Evolutionary conservation across 1,140 invertebrate species (phyloP), one percentile per base, ranked within the genome.

Genomic region (Saccostrea glomerata): DNA sequence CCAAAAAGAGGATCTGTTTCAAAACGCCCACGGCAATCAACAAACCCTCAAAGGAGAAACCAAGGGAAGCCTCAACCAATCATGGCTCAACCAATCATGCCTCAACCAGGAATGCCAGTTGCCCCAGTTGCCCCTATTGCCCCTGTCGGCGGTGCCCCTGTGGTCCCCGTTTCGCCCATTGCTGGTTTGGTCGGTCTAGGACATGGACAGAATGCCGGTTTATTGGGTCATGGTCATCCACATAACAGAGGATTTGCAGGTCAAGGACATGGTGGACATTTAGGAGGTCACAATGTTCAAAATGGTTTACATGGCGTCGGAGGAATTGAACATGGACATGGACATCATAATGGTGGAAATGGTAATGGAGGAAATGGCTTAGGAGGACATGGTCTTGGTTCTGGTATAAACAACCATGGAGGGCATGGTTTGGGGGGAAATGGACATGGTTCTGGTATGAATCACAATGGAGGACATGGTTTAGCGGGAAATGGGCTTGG

Each of bases 181-280:
- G 47, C 47, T 9, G 47, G 47, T 47, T 47, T 47, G 9, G 47
- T 6, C 5, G 82, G 82, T 84, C 13, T 47, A 56, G 9, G 40
- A 15, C 55, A 23, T 13, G 55, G 15, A 36, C 15, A 47, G 5
- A 82, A 30, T n/a, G 54, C 12, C 15, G 82, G 82, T 11, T 17
- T 47, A 47, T 47, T 54, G 20, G 82, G 82, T 2, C 55, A 63
- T 9, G 84, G 84, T 36, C 84, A 85, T 12, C 11, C 20, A 17
- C 30, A 40, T 30, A 36, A 17, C 20, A 3, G 36, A 2, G 83
- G 40, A 54, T 12, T 13, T 4, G 30, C 1, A 17, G 84, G 56
- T 85, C 82, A 84, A 54, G 25, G 84, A 60, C 58, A 85, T 23
- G 56, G 55, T 25, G 55, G 55, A 60, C 82, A 83, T 25, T 25